Conservation (phyloP, 2,888 invertebrate genomes). For the Oeneis ivallda region DNA sequence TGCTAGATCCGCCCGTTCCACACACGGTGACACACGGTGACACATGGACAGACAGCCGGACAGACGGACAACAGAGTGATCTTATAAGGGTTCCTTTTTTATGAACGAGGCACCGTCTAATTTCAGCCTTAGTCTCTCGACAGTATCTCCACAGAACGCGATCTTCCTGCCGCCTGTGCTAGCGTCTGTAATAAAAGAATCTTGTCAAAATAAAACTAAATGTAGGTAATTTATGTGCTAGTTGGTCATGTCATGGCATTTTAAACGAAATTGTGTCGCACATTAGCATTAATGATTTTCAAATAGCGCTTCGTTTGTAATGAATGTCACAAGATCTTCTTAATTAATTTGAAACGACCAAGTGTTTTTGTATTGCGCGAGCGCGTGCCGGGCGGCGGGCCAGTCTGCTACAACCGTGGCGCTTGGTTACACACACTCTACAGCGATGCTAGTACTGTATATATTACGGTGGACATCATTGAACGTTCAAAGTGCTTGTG, state of each 20-base stretch:
- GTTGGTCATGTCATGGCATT: conserved; percentile 11
- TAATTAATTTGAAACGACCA: conserved; percentile 60
- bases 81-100: no score
- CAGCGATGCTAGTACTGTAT: conserved; percentile 28
- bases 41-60: no score
- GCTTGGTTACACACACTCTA: conserved; percentile 43
- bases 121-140: no score
- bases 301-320: conserved; percentile 44
- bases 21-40: no score
- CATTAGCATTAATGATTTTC: conserved; percentile 55
- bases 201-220: not conserved
- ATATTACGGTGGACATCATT: conserved; percentile 35
- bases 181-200: not conserved
- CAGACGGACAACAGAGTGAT: no score
- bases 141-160: not conserved
- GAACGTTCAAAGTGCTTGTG: conserved; percentile 52
- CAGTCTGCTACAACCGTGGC: conserved; percentile 58
- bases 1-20: no score
- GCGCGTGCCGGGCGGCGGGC: conserved; percentile 46
- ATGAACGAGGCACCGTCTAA: no score
- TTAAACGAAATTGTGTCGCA: conserved; percentile 15
- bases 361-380: conserved; percentile 49
- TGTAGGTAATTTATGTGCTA: conserved; percentile 5
- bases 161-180: no score
- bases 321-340: conserved; percentile 56